phyloP scores from a whole-genome alignment of 2,113 vertebrate genomes.

The Ploceus nigricollis region DNA sequence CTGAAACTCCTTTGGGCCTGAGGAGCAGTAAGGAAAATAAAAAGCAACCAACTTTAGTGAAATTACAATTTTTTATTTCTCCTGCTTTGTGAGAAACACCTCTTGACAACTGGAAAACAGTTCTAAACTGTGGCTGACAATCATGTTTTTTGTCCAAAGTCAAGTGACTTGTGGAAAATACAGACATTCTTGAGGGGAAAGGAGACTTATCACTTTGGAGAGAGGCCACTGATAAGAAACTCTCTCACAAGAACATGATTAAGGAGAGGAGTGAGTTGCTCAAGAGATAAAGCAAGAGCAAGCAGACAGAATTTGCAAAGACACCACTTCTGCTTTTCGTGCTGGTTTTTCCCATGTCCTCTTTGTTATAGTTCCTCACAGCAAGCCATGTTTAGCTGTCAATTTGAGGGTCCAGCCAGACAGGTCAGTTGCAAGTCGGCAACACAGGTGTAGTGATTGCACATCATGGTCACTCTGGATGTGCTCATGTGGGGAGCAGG shows the following conservation, averaged over 20 bases:
- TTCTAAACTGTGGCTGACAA: not conserved
- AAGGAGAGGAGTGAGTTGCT: not conserved
- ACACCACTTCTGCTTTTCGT: not conserved
- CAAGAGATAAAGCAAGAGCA: not conserved
- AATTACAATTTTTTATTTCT: not conserved
- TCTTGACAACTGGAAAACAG: not conserved
- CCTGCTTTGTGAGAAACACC: not conserved
- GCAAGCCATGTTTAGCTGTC: fast-evolving
- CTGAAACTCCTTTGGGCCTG: not conserved
- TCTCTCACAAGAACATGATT: not conserved
- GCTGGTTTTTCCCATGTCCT: not conserved
- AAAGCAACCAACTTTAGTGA: not conserved
- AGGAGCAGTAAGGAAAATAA: not conserved
- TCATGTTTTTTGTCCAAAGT: not conserved
- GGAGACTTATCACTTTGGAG: not conserved
- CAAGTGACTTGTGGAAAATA: not conserved
- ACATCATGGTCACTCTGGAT: not conserved
- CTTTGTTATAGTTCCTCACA: not conserved
- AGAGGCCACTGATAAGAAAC: not conserved
- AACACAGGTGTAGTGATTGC: fast-evolving
- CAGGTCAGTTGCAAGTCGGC: not conserved
- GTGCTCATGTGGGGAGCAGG: not conserved
- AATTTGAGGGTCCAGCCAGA: not conserved
- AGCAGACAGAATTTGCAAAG: not conserved
- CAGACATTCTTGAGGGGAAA: not conserved